Evolutionary conservation across 1,140 invertebrate species (phyloP).

Genomic region (Drosophila pseudoobscura): DNA sequence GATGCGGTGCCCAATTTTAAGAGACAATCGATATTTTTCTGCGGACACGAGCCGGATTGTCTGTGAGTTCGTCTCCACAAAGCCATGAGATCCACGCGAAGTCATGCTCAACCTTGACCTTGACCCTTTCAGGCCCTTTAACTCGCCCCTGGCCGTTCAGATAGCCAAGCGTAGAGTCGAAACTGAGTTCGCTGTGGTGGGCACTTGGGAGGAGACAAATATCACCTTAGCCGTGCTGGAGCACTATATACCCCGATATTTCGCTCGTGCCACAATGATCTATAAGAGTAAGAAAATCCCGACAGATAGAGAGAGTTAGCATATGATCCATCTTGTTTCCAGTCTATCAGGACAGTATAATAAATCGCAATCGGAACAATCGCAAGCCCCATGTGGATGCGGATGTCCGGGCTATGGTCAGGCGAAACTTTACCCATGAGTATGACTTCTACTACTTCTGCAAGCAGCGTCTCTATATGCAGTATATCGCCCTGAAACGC

Average conservation of each 20-base stretch:
- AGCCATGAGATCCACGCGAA: neutral
- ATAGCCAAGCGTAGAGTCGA: constrained; percentile 92
- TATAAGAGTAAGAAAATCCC: constrained; percentile 55
- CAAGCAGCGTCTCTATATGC: constrained; percentile 91
- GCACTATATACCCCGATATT: constrained; percentile 92
- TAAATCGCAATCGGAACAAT: constrained; percentile 73
- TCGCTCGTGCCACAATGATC: constrained; percentile 87
- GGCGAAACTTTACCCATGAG: constrained; percentile 93
- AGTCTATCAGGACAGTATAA: constrained; percentile 52
- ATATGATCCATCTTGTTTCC: constrained; percentile 87
- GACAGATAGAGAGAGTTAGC: neutral
- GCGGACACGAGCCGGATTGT: constrained; percentile 93
- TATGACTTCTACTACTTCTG: constrained; percentile 96
- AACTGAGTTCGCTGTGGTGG: constrained; percentile 92
- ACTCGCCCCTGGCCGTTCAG: constrained; percentile 90
- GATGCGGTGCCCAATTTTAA: constrained; percentile 91
- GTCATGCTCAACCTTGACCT: neutral
- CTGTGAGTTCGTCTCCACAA: constrained; percentile 85
- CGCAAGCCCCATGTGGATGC: constrained; percentile 86
- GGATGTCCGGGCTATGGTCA: constrained; percentile 91
- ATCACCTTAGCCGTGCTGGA: constrained; percentile 91
- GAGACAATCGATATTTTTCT: constrained; percentile 93
- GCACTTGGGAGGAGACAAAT: constrained; percentile 93
- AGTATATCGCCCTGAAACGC: constrained; percentile 87
- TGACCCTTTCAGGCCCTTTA: constrained; percentile 88